Conservation (phyloP, 2,113 vertebrate genomes). For the Corvus moneduloides region DNA sequence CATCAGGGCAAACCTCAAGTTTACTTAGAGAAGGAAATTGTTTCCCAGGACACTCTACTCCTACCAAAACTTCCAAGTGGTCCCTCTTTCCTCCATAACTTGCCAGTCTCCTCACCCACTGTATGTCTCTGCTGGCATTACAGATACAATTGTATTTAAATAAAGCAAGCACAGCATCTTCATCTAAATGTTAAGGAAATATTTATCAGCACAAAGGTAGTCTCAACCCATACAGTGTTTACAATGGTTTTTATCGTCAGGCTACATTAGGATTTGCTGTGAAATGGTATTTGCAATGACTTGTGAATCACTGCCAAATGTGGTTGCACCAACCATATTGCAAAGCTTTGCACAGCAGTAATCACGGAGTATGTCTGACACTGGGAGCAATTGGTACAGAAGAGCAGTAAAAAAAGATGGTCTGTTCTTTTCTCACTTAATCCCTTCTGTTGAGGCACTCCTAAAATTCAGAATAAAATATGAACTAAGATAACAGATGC, state of each 20-base stretch:
- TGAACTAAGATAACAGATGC: slow-evolving; percentile 69
- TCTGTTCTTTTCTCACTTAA: slow-evolving; percentile 56
- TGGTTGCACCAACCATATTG: slow-evolving; percentile 23
- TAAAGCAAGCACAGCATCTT: background rate
- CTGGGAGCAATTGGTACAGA: slow-evolving; percentile 26
- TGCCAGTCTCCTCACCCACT: background rate
- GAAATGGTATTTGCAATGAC: slow-evolving; percentile 38
- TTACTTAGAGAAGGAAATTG: background rate
- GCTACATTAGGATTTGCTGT: slow-evolving; percentile 42
- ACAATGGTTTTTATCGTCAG: slow-evolving; percentile 23
- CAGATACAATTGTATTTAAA: background rate
- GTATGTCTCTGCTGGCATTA: background rate
- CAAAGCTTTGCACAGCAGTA: slow-evolving; percentile 41
- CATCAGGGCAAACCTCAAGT: background rate
- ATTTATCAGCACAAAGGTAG: slow-evolving; percentile 15
- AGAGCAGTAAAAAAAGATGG: slow-evolving; percentile 53
- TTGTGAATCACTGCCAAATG: slow-evolving; percentile 39
- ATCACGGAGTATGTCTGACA: slow-evolving; percentile 5
- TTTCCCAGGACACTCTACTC: background rate
- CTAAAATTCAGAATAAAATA: slow-evolving; percentile 75
- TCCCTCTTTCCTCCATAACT: background rate
- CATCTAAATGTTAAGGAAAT: slow-evolving; percentile 17
- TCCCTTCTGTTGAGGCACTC: slow-evolving; percentile 58
- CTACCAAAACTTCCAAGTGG: background rate
- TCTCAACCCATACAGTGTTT: background rate